Base-by-base conservation (phyloP, 2,888 invertebrate species). In the Hemicrepidius hirtus region DNA sequence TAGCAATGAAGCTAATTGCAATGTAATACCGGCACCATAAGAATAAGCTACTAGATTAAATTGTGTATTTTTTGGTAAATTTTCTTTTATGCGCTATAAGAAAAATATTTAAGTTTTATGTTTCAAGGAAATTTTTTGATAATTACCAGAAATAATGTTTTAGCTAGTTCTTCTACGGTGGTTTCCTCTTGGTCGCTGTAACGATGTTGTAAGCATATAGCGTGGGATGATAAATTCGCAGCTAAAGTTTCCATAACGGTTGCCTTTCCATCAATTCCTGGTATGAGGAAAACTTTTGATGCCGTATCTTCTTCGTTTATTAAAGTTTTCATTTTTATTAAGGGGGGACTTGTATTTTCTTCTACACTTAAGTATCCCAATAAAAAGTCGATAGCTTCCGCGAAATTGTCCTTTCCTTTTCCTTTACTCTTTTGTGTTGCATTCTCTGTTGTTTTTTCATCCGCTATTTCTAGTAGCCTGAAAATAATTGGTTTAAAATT, bases 21-120 rank as follows among this genome's bases (percentile, higher is more conserved):
- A 85, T 0, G 94, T 93, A 18, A 97, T 88, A 20, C 94, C 85
- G 0, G 93, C 88, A 50, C 98, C 98, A 82, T 92, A 97, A 12
- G 98, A 98, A 87, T 98, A 97, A 1, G 95, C 97, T 12, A 94
- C 89, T 0, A 98, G 83, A 71, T 91, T 90, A 87, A 94, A 97
- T 0, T 89, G 88, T 57, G 90, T 87, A 0, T 87, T 87, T 0
- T 89, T 90, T 0, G 88, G 84, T 9, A 91, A 80, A 9, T 88
- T 86, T 44, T 88, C 85, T 73, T 90, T 87, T 1, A 92, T 86
- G 66, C 89, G 85, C 92, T 93, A 81, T 37, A 87, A 84, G 64
- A 78, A 69, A 50, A n/a, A 2, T 50, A 10, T 24, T 24, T 24
- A 24, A 24, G 5, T 24, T 24, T 24, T 5, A 24, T 24, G 24